Evolutionary conservation across 2,888 invertebrate genomes (phyloP).

Genomic region (Osmoderma eremita): DNA sequence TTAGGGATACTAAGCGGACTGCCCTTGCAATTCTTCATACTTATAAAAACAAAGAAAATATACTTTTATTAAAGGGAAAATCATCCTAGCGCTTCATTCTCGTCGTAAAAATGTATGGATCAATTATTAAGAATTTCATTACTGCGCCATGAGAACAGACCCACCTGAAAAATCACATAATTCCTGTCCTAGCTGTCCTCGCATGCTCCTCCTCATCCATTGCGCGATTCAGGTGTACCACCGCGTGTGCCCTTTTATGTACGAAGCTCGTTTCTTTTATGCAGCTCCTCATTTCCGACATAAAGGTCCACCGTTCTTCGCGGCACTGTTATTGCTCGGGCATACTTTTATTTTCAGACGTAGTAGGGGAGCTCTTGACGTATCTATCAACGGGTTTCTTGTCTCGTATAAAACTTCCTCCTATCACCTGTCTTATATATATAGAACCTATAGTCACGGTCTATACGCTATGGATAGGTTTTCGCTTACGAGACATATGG

Average conservation of each 20-base stretch:
- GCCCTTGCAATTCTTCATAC: too few relatives aligned
- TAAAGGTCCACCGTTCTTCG: slow-evolving; percentile 5
- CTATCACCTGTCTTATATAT: too few relatives aligned
- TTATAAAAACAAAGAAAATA: too few relatives aligned
- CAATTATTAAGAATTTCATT: slow-evolving; percentile 23
- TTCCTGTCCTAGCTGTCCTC: slow-evolving; percentile 6
- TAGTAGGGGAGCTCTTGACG: background rate
- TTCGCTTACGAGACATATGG: background rate
- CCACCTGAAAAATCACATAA: slow-evolving; percentile 24
- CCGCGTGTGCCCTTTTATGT: slow-evolving; percentile 14
- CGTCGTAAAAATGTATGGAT: background rate
- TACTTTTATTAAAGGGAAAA: too few relatives aligned
- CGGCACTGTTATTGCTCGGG: slow-evolving; percentile 6
- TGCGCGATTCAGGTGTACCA: slow-evolving; percentile 5
- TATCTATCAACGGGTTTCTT: slow-evolving; percentile 7
- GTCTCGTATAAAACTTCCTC: background rate
- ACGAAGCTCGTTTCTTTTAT: slow-evolving; percentile 15
- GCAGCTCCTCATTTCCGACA: slow-evolving; percentile 19
- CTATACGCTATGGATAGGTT: too few relatives aligned
- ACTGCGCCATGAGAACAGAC: background rate
- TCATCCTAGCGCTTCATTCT: background rate
- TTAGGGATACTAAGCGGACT: too few relatives aligned
- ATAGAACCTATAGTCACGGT: too few relatives aligned
- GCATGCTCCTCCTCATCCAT: slow-evolving; percentile 12
- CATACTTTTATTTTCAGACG: slow-evolving; percentile 6